These are phyloP conservation scores for Pachycephus smyrnensis DNA, from an alignment of 2,888 invertebrate species.

Conservation along the genomic window DNA sequence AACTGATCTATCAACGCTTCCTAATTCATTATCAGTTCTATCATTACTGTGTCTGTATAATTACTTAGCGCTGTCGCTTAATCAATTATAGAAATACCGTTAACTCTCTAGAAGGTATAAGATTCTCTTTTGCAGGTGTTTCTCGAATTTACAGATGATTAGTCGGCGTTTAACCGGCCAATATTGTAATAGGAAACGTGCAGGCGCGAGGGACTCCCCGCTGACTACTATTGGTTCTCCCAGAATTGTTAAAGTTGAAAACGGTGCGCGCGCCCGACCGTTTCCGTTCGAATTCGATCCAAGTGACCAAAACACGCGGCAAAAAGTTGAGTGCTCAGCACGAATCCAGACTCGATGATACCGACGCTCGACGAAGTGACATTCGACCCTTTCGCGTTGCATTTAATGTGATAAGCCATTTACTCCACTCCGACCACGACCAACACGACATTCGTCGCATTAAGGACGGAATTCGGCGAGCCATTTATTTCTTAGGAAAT, in stretches of 20 bases:
- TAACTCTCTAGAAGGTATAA: background rate
- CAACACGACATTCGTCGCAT: background rate
- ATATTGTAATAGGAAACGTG: background rate
- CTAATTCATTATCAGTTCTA: background rate
- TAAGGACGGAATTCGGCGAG: background rate
- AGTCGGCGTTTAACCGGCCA: background rate
- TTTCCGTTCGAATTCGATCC: background rate
- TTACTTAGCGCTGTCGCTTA: background rate
- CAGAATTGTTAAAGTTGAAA: background rate
- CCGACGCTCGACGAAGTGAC: background rate
- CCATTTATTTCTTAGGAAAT: background rate
- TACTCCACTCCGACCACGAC: background rate
- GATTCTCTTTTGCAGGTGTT: background rate
- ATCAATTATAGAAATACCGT: background rate
- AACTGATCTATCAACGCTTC: background rate
- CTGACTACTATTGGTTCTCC: background rate
- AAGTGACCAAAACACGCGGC: background rate
- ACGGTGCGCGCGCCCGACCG: background rate
- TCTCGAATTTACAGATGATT: background rate
- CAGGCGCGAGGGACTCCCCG: background rate
- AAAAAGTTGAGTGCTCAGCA: background rate
- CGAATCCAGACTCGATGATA: background rate
- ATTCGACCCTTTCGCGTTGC: background rate
- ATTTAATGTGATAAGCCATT: background rate
- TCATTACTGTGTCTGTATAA: background rate